Evolutionary conservation across 1,140 invertebrate species (phyloP).

Genomic region (Hestina assimilis): DNA sequence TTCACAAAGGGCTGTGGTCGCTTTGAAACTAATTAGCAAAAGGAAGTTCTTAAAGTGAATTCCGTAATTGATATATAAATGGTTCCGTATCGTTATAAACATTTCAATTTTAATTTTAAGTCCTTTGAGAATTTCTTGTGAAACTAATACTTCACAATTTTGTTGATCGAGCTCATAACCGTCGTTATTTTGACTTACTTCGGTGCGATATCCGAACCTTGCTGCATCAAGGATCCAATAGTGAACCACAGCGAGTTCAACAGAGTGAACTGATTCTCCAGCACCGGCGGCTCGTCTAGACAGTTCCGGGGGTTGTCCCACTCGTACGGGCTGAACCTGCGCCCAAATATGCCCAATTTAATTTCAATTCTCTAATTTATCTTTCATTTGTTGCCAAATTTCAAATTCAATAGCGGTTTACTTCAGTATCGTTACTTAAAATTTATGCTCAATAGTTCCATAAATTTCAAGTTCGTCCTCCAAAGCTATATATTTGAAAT

Average conservation of each 20-base stretch:
- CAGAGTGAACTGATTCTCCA: slow-evolving; percentile 93
- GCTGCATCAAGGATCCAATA: slow-evolving; percentile 93
- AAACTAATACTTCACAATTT: background rate
- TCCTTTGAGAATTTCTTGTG: slow-evolving; percentile 25
- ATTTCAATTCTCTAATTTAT: background rate
- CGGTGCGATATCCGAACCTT: slow-evolving; percentile 93
- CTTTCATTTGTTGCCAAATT: slow-evolving; percentile 28
- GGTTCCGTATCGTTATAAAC: background rate
- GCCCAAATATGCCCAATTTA: slow-evolving; percentile 61
- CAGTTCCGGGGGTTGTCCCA: slow-evolving; percentile 92
- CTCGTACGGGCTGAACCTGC: slow-evolving; percentile 93
- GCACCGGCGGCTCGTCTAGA: slow-evolving; percentile 86
- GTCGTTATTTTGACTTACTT: slow-evolving; percentile 78
- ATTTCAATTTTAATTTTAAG: background rate
- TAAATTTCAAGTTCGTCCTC: background rate
- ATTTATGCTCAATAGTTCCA: background rate
- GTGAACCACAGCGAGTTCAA: slow-evolving; percentile 94
- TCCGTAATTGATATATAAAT: slow-evolving; percentile 1
- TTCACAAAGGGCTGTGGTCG: slow-evolving; percentile 70
- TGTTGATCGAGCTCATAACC: background rate
- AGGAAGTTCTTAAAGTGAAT: slow-evolving; percentile 19
- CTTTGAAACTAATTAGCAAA: slow-evolving; percentile 70
- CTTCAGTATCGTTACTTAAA: background rate
- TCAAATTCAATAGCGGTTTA: background rate
- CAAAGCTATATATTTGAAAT: slow-evolving; percentile 1